Evolutionary conservation across 2,797 vertebrate genomes (phyloP).

Genomic region (Emys orbicularis): DNA sequence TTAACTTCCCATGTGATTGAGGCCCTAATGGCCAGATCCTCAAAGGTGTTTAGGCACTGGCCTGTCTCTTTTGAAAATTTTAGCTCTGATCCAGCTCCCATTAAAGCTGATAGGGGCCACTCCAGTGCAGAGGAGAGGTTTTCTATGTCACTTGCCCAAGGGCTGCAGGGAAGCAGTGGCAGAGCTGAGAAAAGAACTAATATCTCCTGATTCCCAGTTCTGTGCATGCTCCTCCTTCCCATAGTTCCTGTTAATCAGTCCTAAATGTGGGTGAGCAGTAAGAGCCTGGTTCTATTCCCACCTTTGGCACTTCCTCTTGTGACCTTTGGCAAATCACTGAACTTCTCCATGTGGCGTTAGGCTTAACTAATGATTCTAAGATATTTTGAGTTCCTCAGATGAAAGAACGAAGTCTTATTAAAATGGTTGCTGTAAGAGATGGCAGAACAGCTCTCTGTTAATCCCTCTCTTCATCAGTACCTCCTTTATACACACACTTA

Average conservation of each 20-base stretch:
- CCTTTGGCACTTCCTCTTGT: neutral
- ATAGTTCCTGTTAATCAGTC: neutral
- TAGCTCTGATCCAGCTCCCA: neutral
- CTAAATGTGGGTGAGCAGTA: neutral
- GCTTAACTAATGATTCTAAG: neutral
- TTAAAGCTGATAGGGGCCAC: neutral
- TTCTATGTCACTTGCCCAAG: neutral
- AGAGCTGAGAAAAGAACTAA: neutral
- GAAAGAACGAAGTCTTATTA: neutral
- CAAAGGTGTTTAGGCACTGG: too few relatives aligned
- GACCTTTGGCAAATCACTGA: neutral
- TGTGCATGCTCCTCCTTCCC: neutral
- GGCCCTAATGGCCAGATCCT: too few relatives aligned
- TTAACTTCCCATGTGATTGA: neutral
- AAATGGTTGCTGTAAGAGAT: neutral
- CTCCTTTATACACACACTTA: neutral
- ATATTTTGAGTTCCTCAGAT: neutral
- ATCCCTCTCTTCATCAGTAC: neutral
- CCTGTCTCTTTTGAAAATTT: neutral
- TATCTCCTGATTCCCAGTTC: neutral
- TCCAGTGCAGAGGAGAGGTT: too few relatives aligned
- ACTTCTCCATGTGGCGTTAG: too few relatives aligned
- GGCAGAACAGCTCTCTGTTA: neutral
- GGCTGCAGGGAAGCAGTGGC: neutral
- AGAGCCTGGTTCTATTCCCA: neutral